Percentiles rank a stretch among this genome's conserved stretches.
Evolutionary conservation across 1,140 invertebrate species (phyloP).

Genomic region (Dolichoris vasculosae): DNA sequence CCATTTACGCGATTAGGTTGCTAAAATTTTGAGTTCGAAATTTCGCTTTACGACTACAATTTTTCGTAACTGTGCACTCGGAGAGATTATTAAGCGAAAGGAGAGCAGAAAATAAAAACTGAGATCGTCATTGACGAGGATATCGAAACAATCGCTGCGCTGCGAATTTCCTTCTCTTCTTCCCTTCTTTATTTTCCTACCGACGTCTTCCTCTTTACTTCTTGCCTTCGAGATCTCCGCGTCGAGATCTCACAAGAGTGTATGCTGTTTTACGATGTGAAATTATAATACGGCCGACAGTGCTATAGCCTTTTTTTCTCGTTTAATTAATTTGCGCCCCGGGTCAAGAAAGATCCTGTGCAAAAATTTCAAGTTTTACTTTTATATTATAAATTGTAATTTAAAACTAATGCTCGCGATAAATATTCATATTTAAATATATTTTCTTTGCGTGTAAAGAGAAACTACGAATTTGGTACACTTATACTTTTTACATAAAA

Average conservation of each 20-base stretch:
- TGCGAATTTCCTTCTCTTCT: constrained; percentile 19
- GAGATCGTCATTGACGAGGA: constrained; percentile 23
- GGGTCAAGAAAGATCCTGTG: background rate
- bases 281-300: constrained; percentile 29
- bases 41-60: background rate
- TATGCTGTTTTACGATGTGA: constrained; percentile 17
- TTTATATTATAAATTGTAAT: background rate
- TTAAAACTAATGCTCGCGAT: background rate
- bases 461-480: too few relatives aligned
- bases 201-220: background rate
- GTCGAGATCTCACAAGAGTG: constrained; percentile 10
- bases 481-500: too few relatives aligned
- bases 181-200: constrained; percentile 8
- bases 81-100: background rate
- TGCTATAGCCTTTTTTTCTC: background rate
- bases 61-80: background rate
- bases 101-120: background rate
- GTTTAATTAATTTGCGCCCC: constrained; percentile 39
- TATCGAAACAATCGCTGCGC: constrained; percentile 13
- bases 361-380: background rate
- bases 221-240: constrained; percentile 25
- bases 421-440: background rate
- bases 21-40: background rate
- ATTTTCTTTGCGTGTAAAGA: background rate
- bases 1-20: too few relatives aligned